phyloP scores from a whole-genome alignment of 2,888 invertebrate species.

The Dastarcus helophoroides region DNA sequence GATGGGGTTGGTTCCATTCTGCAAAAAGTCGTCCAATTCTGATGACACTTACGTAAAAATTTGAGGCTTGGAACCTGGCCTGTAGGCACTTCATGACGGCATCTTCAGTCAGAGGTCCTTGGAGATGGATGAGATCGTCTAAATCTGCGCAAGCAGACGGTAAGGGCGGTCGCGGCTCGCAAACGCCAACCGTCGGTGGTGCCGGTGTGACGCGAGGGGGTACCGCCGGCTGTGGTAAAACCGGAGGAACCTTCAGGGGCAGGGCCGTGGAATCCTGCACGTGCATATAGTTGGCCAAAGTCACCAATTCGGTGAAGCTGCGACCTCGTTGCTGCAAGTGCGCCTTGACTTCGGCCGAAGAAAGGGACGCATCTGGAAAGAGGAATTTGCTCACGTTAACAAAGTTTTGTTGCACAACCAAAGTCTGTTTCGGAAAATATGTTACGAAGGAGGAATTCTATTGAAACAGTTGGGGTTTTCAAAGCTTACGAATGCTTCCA shows the following conservation, averaged over 20 bases:
- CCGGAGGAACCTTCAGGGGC: conserved; percentile 22
- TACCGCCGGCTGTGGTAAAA: conserved; percentile 33
- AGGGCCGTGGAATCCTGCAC: conserved; percentile 47
- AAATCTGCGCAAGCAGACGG: conserved; percentile 43
- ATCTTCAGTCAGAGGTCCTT: conserved; percentile 88
- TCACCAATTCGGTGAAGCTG: conserved; percentile 83
- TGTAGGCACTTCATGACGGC: conserved; percentile 86
- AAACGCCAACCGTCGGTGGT: conserved; percentile 13
- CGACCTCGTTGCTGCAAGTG: conserved; percentile 84
- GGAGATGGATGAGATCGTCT: conserved; percentile 84
- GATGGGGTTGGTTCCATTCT: no score
- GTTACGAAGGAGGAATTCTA: no score
- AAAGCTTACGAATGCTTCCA: no score
- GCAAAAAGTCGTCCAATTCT: no score
- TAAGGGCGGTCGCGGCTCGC: conserved; percentile 17
- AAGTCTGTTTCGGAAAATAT: no score
- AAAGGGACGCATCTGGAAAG: conserved; percentile 82
- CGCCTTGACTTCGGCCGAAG: conserved; percentile 89
- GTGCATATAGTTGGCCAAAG: conserved; percentile 79
- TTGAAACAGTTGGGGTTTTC: no score
- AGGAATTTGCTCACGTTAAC: no score
- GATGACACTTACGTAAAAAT: conserved; percentile 68
- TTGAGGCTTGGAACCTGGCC: conserved; percentile 74
- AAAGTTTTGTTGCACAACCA: no score
- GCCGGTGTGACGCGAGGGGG: conserved; percentile 28